These are phyloP conservation scores for Pectinophora gossypiella DNA, from an alignment of 1,140 invertebrate species.

Conservation along the genomic window DNA sequence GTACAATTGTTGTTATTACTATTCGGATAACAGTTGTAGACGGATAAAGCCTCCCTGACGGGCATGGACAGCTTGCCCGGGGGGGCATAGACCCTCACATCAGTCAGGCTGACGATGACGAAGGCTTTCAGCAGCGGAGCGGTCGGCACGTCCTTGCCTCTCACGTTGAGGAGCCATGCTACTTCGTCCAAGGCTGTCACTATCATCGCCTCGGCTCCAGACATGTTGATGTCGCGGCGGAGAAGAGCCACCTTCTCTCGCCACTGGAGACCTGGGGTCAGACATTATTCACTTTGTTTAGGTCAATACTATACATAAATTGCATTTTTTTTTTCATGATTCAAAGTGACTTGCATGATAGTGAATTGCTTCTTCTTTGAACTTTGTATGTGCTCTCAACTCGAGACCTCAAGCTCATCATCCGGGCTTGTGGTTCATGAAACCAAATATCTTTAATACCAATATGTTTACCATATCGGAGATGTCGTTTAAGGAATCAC, in stretches of 20 bases:
- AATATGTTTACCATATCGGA: no score
- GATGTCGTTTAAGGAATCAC: no score
- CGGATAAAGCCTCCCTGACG: slow-evolving; percentile 73
- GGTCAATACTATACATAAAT: no score
- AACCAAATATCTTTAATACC: no score
- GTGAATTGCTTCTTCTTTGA: no score
- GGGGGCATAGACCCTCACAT: slow-evolving; percentile 80
- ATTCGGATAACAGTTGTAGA: slow-evolving; percentile 74
- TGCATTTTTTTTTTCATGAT: no score
- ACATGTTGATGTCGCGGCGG: slow-evolving; percentile 79
- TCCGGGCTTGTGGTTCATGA: no score
- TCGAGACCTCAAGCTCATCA: no score
- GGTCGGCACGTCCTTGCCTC: slow-evolving; percentile 92
- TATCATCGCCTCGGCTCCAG: slow-evolving; percentile 85
- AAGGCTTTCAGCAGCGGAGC: slow-evolving; percentile 91
- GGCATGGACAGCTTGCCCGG: slow-evolving; percentile 76
- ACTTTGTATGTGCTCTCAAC: no score
- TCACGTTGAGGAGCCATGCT: slow-evolving; percentile 96
- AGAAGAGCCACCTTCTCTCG: slow-evolving; percentile 83
- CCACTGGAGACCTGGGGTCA: slow-evolving; percentile 79
- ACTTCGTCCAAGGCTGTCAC: slow-evolving; percentile 94
- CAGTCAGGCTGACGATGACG: slow-evolving; percentile 80
- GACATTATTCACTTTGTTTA: neutral
- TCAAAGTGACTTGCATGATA: no score
- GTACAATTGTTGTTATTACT: slow-evolving; percentile 77